A percentile compares a stretch with the other conserved stretches of the same genome.
phyloP scores from a whole-genome alignment of 2,888 invertebrate species.

The Syritta pipiens region DNA sequence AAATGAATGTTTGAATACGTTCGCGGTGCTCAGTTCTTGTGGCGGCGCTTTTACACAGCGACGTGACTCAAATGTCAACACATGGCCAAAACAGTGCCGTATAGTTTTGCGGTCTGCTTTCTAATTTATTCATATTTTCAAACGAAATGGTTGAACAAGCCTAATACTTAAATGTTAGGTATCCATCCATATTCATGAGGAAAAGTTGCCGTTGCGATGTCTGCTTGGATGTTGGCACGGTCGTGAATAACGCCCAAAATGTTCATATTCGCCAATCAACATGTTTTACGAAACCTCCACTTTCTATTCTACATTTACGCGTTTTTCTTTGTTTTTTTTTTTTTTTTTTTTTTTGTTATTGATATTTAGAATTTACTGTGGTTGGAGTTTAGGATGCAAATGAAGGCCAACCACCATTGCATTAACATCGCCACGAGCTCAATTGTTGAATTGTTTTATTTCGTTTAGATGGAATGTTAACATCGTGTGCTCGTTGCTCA shows the following conservation, averaged over 20 bases:
- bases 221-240: conserved; percentile 5
- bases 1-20: no score
- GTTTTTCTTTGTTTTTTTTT: no score
- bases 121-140: conserved; percentile 30
- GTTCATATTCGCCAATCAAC: conserved; percentile 6
- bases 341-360: no score
- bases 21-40: no score
- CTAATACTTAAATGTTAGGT: conserved; percentile 13
- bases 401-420: no score
- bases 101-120: conserved; percentile 6
- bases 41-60: neutral
- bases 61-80: conserved; percentile 15
- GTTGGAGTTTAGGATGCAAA: no score
- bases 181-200: conserved; percentile 22
- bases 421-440: no score
- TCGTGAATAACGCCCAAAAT: conserved; percentile 10
- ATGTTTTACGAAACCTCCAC: neutral
- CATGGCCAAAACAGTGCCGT: neutral
- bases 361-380: no score
- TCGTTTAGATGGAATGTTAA: no score
- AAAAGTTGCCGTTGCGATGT: neutral
- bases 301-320: no score
- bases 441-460: no score
- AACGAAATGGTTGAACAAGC: conserved; percentile 15
- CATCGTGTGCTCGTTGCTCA: no score